A percentile compares a stretch with the other conserved stretches of the same genome.
Evolutionary conservation across 2,113 vertebrate genomes (phyloP).

Genomic region (Poecile atricapillus): DNA sequence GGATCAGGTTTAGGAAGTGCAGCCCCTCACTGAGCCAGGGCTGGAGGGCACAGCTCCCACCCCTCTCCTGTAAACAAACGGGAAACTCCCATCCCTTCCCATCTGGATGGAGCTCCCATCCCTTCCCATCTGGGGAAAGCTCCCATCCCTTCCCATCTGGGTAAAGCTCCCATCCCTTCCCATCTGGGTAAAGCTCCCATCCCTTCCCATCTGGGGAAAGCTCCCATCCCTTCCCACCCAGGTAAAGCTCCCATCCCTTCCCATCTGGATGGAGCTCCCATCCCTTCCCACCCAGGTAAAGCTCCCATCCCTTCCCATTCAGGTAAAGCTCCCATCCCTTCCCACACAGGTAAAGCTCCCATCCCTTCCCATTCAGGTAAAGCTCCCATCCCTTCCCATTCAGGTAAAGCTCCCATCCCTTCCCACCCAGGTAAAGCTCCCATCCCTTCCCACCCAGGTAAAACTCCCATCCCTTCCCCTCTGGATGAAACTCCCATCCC

Average conservation of each 20-base stretch:
- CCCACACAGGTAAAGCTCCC: background rate
- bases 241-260: background rate
- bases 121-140: background rate
- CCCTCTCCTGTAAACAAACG: background rate
- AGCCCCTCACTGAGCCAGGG: accelerated
- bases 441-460: too few species aligned
- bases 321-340: background rate
- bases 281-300: background rate
- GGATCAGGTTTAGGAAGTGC: background rate
- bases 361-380: background rate
- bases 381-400: background rate
- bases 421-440: background rate
- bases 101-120: background rate
- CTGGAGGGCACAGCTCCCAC: background rate
- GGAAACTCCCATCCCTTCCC: background rate
- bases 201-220: background rate
- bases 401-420: background rate
- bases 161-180: background rate
- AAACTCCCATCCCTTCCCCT: background rate
- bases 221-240: too few species aligned
- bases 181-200: background rate
- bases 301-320: background rate
- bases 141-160: background rate
- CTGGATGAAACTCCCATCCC: background rate
- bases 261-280: too few species aligned